These are phyloP conservation scores for Tachina fera DNA, from an alignment of 2,888 invertebrate genomes.

Conservation along the genomic window DNA sequence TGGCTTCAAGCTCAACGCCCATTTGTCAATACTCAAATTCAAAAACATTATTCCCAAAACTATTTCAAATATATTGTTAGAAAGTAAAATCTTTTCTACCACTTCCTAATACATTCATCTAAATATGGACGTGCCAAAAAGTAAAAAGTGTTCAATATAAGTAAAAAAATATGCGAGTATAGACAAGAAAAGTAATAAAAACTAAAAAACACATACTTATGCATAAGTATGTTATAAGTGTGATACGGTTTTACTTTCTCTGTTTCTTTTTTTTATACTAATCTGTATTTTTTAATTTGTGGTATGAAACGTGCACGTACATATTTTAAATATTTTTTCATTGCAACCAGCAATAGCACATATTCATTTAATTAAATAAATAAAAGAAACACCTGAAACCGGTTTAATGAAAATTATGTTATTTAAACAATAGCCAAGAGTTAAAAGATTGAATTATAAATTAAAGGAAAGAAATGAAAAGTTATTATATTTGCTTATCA, in stretches of 20 bases:
- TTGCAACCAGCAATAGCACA: slow-evolving; percentile 9
- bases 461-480: background rate
- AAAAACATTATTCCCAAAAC: slow-evolving; percentile 10
- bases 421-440: slow-evolving; percentile 13
- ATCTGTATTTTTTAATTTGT: slow-evolving; percentile 26
- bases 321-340: slow-evolving; percentile 9
- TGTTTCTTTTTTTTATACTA: slow-evolving; percentile 24
- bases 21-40: slow-evolving; percentile 16
- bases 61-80: slow-evolving; percentile 26
- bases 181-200: slow-evolving; percentile 43
- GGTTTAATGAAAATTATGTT: slow-evolving; percentile 28
- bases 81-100: slow-evolving; percentile 43
- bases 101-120: slow-evolving; percentile 45
- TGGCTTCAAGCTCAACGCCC: background rate
- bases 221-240: slow-evolving; percentile 28
- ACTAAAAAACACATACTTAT: slow-evolving; percentile 34
- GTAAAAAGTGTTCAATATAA: slow-evolving; percentile 54
- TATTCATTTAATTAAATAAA: slow-evolving; percentile 48
- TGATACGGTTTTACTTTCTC: slow-evolving; percentile 68
- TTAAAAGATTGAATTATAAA: background rate
- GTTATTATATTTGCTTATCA: slow-evolving; percentile 17
- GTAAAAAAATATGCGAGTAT: background rate
- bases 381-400: slow-evolving; percentile 6
- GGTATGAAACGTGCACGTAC: slow-evolving; percentile 18
- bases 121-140: slow-evolving; percentile 61